Base-by-base conservation (phyloP, 2,113 vertebrate species). In the Brachyhypopomus occidentalis region DNA sequence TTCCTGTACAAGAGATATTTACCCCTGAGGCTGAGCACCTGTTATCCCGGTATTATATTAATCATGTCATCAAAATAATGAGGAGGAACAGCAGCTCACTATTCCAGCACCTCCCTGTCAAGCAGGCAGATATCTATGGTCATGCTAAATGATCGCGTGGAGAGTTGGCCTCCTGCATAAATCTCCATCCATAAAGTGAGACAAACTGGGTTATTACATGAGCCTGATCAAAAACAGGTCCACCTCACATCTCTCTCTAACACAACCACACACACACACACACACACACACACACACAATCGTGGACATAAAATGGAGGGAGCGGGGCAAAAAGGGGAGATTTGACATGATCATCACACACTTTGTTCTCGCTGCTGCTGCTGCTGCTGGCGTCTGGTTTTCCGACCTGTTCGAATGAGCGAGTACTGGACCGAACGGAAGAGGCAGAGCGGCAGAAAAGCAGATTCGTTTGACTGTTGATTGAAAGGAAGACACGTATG, bases 81-180 rank as follows among this genome's bases (percentile, higher is more conserved):
- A 82, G 72, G 72, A 78, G 56, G 75, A 72, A 79, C 75, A 69
- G 63, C 17, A 52, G 71, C 78, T 81, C 85, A 82, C 77, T 60
- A 75, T 52, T 36, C 83, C 83, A 89, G 77, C 23, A 72, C 23
- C 56, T 69, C 41, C 30, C 79, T 76, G 75, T 85, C 72, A 72
- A 36, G 22, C 30, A 45, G 56, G 72, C 16, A 56, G 66, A 75
- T 48, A 48, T 70, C 79, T 70, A 20, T 22, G 55, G 66, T 75
- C 89, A 84, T 7, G 71, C 75, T 86, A 85, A 88, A 72, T 81
- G 77, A 84, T 79, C 60, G 55, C 56, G 73, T 52, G 70, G 16
- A n/a, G 4, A 72, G 77, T 25, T 45, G 23, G 75, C 60, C 70
- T 66, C 78, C 52, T 76, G 67, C 58, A 6, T 30, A 77, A 62